Conservation (phyloP, 2,888 invertebrate species). For the Altica lythri region DNA sequence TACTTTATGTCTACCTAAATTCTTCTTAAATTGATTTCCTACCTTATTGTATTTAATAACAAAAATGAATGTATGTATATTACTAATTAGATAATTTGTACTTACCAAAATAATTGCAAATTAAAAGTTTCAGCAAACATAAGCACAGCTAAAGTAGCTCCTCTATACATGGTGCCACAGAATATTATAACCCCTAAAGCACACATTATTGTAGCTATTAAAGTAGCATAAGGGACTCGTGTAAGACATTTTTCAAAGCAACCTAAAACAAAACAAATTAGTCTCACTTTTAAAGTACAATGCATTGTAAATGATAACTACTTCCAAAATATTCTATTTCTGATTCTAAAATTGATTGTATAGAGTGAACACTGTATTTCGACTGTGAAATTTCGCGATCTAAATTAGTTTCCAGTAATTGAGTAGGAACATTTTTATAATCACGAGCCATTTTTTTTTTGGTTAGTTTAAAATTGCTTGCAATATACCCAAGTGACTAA, state of each 20-base stretch:
- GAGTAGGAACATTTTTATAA: constrained; percentile 14
- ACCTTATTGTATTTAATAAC: too few relatives aligned
- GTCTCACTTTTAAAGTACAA: neutral
- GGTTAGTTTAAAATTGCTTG: constrained; percentile 1
- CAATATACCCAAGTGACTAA: constrained; percentile 19
- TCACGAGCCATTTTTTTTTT: constrained; percentile 15
- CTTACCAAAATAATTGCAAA: constrained; percentile 77
- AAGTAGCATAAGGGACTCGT: constrained; percentile 91
- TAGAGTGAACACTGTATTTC: constrained; percentile 42
- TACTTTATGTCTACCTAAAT: too few relatives aligned
- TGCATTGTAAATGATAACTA: too few relatives aligned
- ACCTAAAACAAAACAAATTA: constrained; percentile 57
- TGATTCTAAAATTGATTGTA: constrained; percentile 43
- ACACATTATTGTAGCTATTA: constrained; percentile 94
- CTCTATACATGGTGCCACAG: constrained; percentile 92
- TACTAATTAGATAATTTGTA: neutral
- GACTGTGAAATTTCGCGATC: constrained; percentile 40
- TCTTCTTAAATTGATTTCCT: too few relatives aligned
- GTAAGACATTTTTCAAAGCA: constrained; percentile 85
- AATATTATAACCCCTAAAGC: constrained; percentile 92
- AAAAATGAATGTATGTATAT: too few relatives aligned
- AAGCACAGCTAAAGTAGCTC: constrained; percentile 79
- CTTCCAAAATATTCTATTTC: constrained; percentile 32
- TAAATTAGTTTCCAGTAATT: constrained; percentile 42
- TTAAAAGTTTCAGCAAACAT: constrained; percentile 90